These are phyloP conservation scores for Eurystomus gularis DNA, from an alignment of 2,113 vertebrate species.

Conservation along the genomic window DNA sequence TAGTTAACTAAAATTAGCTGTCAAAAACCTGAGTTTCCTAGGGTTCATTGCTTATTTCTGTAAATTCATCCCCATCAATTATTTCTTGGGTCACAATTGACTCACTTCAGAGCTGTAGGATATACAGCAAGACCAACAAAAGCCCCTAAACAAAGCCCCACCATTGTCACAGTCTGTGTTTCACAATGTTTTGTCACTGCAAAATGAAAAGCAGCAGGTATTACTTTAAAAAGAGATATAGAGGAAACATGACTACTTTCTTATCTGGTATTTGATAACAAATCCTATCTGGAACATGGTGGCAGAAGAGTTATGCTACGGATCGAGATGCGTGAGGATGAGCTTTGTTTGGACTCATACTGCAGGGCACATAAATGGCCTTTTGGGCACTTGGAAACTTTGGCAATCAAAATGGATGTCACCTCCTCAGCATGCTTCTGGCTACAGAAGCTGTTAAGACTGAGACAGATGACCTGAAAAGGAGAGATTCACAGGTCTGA, in stretches of 20 bases:
- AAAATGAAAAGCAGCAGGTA: slow-evolving; percentile 45
- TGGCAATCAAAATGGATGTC: not conserved
- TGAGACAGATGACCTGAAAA: not conserved
- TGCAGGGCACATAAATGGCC: not conserved
- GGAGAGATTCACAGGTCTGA: not conserved
- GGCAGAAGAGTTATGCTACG: not conserved
- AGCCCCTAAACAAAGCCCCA: not conserved
- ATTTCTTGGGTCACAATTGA: slow-evolving; percentile 31
- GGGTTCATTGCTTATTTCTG: slow-evolving; percentile 56
- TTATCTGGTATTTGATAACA: not conserved
- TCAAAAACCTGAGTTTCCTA: slow-evolving; percentile 40
- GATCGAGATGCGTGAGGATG: not conserved
- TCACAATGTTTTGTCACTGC: not conserved
- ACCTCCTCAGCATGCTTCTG: not conserved
- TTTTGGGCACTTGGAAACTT: not conserved
- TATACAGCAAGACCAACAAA: not conserved
- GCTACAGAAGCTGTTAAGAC: not conserved
- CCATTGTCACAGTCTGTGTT: not conserved
- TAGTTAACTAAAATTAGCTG: slow-evolving; percentile 67
- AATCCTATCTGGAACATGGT: not conserved
- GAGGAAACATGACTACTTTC: not conserved
- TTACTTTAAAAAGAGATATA: not conserved
- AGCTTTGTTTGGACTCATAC: not conserved
- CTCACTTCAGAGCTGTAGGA: not conserved
- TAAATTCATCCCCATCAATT: slow-evolving; percentile 31